Conservation (phyloP, 2,797 vertebrate species). For the Glyptemys insculpta region DNA sequence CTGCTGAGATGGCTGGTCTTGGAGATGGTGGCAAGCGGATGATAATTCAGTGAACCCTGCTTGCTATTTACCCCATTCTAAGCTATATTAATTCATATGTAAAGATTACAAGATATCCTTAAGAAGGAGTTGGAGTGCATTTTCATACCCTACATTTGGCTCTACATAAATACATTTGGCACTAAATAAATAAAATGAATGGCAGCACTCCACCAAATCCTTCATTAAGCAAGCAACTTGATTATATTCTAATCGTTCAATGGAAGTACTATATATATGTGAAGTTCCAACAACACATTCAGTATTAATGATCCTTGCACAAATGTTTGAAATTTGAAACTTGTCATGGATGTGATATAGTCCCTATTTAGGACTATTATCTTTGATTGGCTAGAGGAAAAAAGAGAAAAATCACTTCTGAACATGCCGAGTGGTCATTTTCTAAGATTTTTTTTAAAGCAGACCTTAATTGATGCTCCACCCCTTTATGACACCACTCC, state of each 20-base stretch:
- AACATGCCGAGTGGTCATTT: not conserved
- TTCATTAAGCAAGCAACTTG: not conserved
- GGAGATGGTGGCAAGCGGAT: not conserved
- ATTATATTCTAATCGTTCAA: not conserved
- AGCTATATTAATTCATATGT: not conserved
- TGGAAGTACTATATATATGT: not conserved
- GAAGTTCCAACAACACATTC: too few species aligned
- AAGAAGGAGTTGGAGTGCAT: not conserved
- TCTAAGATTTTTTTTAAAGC: not conserved
- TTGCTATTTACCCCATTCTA: not conserved
- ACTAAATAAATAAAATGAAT: not conserved
- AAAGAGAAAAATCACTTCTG: not conserved
- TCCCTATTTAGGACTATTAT: not conserved
- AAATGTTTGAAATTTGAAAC: not conserved
- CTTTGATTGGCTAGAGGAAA: not conserved
- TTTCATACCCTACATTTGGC: not conserved
- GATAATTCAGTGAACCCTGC: slow-evolving; percentile 2
- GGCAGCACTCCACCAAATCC: not conserved
- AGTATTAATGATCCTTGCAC: not conserved
- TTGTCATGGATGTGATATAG: not conserved
- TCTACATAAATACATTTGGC: not conserved
- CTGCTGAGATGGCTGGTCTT: slow-evolving; percentile 8
- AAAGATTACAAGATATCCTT: not conserved
- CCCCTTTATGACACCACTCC: not conserved
- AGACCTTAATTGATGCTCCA: not conserved